Conservation (phyloP, 2,797 vertebrate species). For the Macropus fuliginosus region DNA sequence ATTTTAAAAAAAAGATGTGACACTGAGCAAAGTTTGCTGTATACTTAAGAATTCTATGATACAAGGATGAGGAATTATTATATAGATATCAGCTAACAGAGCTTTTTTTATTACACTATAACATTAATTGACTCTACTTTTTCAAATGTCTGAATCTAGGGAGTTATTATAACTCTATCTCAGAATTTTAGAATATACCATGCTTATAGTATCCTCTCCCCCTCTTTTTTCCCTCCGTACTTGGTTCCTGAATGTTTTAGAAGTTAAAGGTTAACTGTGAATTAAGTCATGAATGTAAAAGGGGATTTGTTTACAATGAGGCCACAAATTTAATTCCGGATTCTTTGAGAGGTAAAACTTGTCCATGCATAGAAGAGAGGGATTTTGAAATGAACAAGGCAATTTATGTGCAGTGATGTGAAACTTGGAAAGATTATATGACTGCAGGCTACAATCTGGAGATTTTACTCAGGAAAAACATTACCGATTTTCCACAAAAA, state of each 20-base stretch:
- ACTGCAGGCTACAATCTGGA: neutral
- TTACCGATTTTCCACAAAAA: conserved; percentile 27
- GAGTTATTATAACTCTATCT: neutral
- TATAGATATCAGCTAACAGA: neutral
- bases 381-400: neutral
- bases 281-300: conserved; percentile 8
- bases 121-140: neutral
- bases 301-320: conserved; percentile 6
- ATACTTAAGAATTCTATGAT: neutral
- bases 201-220: neutral
- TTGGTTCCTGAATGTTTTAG: conserved; percentile 40
- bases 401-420: neutral
- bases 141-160: conserved; percentile 19
- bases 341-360: neutral
- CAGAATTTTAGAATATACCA: neutral
- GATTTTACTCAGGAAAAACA: conserved; percentile 30
- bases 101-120: neutral
- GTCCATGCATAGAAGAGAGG: neutral
- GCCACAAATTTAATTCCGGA: neutral
- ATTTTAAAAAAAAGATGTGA: neutral
- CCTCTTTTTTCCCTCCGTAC: neutral
- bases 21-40: neutral
- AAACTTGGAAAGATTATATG: neutral
- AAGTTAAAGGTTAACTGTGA: neutral
- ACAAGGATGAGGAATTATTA: neutral